These are phyloP conservation scores for Plutomurus gul DNA, from an alignment of 1,140 invertebrate species.

Conservation along the genomic window DNA sequence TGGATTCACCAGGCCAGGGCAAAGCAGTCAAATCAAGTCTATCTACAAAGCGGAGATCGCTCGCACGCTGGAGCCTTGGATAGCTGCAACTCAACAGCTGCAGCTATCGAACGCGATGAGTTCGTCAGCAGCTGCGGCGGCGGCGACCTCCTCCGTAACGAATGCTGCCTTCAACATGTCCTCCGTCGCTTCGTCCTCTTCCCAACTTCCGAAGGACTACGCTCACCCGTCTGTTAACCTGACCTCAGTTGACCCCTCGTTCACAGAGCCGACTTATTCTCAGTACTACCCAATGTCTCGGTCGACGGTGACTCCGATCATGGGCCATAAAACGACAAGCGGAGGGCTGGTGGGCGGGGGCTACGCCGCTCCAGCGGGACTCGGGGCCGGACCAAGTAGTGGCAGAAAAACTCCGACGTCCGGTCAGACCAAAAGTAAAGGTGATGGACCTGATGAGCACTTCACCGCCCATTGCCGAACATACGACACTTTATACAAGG, in stretches of 20 bases:
- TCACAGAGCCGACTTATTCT: constrained; percentile 52
- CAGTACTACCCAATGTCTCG: constrained; percentile 54
- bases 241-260: constrained; percentile 50
- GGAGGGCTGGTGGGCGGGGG: constrained; percentile 22
- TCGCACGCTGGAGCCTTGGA: constrained; percentile 67
- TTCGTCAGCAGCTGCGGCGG: neutral
- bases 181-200: constrained; percentile 30
- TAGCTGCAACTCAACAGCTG: constrained; percentile 56
- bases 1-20: constrained; percentile 60
- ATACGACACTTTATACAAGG: too few relatives aligned
- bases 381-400: constrained; percentile 5
- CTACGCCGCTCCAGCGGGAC: constrained; percentile 45
- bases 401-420: constrained; percentile 52
- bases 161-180: neutral
- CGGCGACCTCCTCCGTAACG: neutral
- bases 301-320: constrained; percentile 46
- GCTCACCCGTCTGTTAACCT: constrained; percentile 50
- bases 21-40: constrained; percentile 65
- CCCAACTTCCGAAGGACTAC: constrained; percentile 52
- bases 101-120: neutral
- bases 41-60: constrained; percentile 70
- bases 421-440: constrained; percentile 57
- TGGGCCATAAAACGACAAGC: constrained; percentile 17
- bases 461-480: constrained; percentile 70
- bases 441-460: constrained; percentile 62